Evolutionary conservation across 1,140 invertebrate species (phyloP).

Genomic region (Habropoda laboriosa): DNA sequence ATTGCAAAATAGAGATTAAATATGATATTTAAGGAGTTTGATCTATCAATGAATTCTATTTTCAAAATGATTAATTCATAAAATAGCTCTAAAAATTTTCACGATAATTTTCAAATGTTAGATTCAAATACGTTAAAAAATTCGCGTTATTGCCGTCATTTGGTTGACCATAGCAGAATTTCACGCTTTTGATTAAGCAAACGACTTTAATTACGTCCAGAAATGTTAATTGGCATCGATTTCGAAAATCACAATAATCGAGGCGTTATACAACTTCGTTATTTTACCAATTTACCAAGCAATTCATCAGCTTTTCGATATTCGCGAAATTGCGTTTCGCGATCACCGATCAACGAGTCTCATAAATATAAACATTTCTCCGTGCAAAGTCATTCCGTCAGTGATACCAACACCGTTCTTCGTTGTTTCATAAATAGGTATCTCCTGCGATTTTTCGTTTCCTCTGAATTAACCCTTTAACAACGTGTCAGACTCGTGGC

Average conservation of each 20-base stretch:
- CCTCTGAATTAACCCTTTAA: no score
- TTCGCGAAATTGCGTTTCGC: conserved; percentile 5
- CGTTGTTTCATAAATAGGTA: background rate
- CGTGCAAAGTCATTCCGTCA: background rate
- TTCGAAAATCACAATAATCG: background rate
- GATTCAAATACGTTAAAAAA: no score
- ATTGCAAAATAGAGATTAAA: no score
- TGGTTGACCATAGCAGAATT: background rate
- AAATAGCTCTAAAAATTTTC: no score
- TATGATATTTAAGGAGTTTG: no score
- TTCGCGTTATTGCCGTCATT: no score
- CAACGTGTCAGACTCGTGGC: no score
- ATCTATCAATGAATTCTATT: no score
- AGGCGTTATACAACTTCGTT: background rate
- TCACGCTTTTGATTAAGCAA: background rate
- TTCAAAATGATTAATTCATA: no score
- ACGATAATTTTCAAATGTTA: no score
- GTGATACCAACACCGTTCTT: background rate
- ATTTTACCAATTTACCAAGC: background rate
- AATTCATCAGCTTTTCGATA: background rate
- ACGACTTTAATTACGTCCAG: background rate
- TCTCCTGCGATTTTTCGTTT: no score
- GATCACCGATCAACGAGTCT: background rate
- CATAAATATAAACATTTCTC: background rate
- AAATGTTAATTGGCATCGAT: background rate